Evolutionary conservation across 2,888 invertebrate species (phyloP), one percentile per base, ranked within the genome.

Genomic region (Cyclophora albipunctata): DNA sequence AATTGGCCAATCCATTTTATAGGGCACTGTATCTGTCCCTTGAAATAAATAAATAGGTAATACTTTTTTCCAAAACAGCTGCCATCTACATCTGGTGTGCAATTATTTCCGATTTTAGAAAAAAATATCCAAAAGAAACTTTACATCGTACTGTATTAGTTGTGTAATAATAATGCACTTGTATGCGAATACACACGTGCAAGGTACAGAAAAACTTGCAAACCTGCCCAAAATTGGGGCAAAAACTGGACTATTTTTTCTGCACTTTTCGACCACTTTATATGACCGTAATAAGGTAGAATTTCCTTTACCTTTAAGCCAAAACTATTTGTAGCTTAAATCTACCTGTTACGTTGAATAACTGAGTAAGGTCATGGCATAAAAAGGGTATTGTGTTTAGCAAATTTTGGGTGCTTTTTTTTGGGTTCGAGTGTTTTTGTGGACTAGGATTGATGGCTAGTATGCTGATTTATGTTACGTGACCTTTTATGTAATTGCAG

Each of bases 311-410:
- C 20, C 20, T 20, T 20, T 20, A 20, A 20, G 20, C 20, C 20
- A 20, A 20, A 20, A 20, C 20, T 20, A 20, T 20, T 20, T 20
- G 20, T 20, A 20, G 20, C 20, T 20, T 20, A 20, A 20, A 51
- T 61, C 67, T 76, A 77, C 77, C 77, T 77, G 77, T 76, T 75
- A 73, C 66, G 69, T 66, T 69, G 73, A 67, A 60, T 55, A 64
- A 67, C 20, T 37, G 71, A 71, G 66, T 70, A 56, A 61, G 54
- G 57, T 57, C 54, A 54, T 48, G 55, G 54, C 58, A 57, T 52
- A 62, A 67, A 58, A 50, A 54, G 49, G 57, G 57, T 66, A 62
- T 63, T 67, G 66, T 66, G 64, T 63, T 65, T 62, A 62, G 46
- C 40, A 48, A 63, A 62, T 67, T 66, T 67, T 66, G 63, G 60